Evolutionary conservation across 2,888 invertebrate genomes (phyloP).

Genomic region (Eledona agricola): DNA sequence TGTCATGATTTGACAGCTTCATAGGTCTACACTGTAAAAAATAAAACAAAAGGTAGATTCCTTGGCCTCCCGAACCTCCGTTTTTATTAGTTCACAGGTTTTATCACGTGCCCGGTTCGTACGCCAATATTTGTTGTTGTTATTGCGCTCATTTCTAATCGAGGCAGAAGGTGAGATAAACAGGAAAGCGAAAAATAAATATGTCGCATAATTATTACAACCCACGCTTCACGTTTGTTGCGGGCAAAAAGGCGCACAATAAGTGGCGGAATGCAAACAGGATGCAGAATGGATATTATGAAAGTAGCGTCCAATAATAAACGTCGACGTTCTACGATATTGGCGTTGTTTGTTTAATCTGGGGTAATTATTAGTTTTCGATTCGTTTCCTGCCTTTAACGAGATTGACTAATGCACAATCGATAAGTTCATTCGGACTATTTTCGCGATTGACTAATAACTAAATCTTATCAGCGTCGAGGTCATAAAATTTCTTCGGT

Average conservation of each 20-base stretch:
- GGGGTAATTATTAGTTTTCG: conserved; percentile 10
- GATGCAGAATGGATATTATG: conserved; percentile 25
- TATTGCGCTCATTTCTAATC: conserved; percentile 3
- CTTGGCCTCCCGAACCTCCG: background rate
- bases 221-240: conserved; percentile 15
- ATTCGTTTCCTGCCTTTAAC: conserved; percentile 4
- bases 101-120: background rate
- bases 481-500: too few species aligned
- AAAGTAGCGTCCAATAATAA: conserved; percentile 25
- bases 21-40: too few species aligned
- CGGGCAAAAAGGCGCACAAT: conserved; percentile 14
- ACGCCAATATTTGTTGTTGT: background rate
- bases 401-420: background rate
- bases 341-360: conserved; percentile 9
- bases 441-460: too few species aligned
- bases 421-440: background rate
- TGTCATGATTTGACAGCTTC: too few species aligned
- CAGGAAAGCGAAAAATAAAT: conserved; percentile 24
- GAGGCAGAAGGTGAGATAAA: conserved; percentile 14
- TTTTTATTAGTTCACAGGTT: conserved; percentile 2
- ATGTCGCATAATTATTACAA: conserved; percentile 13
- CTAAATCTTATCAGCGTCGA: too few species aligned
- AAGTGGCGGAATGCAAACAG: conserved; percentile 24
- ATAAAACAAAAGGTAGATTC: too few species aligned
- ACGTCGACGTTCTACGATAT: conserved; percentile 8